These are phyloP conservation scores for Lonchura striata DNA, from an alignment of 2,113 vertebrate genomes.

Conservation along the genomic window DNA sequence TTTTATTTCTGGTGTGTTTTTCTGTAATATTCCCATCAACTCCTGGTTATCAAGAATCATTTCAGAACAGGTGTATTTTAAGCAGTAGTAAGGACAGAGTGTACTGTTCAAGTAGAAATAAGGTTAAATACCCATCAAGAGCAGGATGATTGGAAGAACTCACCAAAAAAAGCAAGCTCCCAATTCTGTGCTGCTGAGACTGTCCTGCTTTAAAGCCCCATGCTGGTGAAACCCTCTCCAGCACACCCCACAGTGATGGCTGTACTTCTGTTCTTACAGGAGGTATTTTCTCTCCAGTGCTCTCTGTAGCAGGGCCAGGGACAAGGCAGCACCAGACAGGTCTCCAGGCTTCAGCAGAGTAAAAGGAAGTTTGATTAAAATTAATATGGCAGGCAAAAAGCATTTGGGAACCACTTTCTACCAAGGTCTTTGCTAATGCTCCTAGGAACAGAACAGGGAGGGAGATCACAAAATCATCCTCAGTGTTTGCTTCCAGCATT, in stretches of 20 bases:
- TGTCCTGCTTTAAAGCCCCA: accelerated
- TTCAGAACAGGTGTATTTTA: background rate
- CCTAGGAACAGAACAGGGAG: background rate
- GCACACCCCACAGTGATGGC: too few relatives aligned
- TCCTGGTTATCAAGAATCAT: background rate
- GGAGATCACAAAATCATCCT: background rate
- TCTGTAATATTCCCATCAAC: background rate
- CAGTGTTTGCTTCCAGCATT: background rate
- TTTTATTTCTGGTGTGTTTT: background rate
- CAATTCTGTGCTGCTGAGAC: background rate
- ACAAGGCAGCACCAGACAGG: background rate
- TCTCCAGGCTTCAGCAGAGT: background rate
- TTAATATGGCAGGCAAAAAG: background rate
- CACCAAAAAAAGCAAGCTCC: background rate
- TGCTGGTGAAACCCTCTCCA: background rate
- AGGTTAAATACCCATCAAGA: background rate
- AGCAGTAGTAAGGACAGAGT: background rate
- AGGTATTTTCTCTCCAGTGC: background rate
- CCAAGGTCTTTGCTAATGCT: background rate
- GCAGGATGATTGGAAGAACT: background rate
- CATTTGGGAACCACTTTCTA: background rate
- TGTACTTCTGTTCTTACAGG: background rate
- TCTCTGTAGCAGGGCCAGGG: background rate
- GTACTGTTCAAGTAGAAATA: background rate
- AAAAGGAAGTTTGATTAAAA: background rate